Evolutionary conservation across 2,797 vertebrate genomes (phyloP), one percentile per base, ranked within the genome.

Genomic region (Champsocephalus esox): DNA sequence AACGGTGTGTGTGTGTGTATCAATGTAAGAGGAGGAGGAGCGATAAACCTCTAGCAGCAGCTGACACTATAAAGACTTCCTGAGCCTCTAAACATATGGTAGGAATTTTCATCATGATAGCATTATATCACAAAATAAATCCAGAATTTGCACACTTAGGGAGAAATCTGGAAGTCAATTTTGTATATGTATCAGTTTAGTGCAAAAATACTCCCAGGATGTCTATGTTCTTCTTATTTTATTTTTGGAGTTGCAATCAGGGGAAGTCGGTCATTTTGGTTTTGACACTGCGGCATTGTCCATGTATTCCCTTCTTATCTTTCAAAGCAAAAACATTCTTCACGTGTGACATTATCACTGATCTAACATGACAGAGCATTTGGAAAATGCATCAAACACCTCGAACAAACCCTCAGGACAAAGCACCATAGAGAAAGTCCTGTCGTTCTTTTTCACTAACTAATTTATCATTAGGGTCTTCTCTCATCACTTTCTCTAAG

Each of bases 41-140:
- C 32, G 43, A 66, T 74, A 64, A 71, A 66, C 86, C 64, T 78
- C 81, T 57, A 75, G 80, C 85, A 64, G 66, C 85, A 83, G 87
- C 87, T 93, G 87, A 89, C 80, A 81, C 83, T 77, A 66, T 91
- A 80, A 89, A 85, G 77, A 77, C 85, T 81, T 87, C 52, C 75
- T 45, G 74, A 84, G 83, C 85, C 75, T 90, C 62, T 80, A 83
- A 84, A 86, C 87, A 92, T 85, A 80, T 93, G 91, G 88, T 82
- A 83, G 52, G 76, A 82, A 87, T 90, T 91, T 74, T 77, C 77
- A 84, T 83, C 65, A 66, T 85, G 87, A 85, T 90, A 82, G 76
- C 69, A 88, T 89, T 92, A 89, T 85, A 88, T 86, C 85, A 72
- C 89, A 85, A 87, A 89, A 81, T 86, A 82, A 87, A 89, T 80